A percentile compares a stretch with the other conserved stretches of the same genome.
Evolutionary conservation across 2,888 invertebrate species (phyloP).

Genomic region (Anarsia innoxiella): DNA sequence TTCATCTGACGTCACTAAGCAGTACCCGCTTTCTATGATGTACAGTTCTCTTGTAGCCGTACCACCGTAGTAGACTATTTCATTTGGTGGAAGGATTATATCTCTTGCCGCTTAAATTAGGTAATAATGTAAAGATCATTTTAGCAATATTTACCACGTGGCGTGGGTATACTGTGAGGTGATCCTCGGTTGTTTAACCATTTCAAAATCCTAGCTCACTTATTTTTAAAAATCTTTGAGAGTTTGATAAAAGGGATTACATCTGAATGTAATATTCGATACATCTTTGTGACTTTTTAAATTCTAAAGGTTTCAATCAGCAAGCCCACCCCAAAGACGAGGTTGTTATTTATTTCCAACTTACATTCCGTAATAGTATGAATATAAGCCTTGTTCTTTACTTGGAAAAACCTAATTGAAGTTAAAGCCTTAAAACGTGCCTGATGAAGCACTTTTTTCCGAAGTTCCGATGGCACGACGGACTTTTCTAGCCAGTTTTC

Average conservation of each 20-base stretch:
- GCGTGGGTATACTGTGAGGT: too few relatives aligned
- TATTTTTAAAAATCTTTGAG: too few relatives aligned
- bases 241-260: too few relatives aligned
- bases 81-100: conserved; percentile 65
- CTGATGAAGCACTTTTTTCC: conserved; percentile 65
- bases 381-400: conserved; percentile 66
- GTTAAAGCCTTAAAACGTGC: conserved; percentile 64
- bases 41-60: conserved; percentile 69
- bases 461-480: conserved; percentile 53
- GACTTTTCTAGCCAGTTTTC: conserved; percentile 63
- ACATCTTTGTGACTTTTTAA: too few relatives aligned
- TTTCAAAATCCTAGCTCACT: too few relatives aligned
- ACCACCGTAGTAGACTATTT: conserved; percentile 70
- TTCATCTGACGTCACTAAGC: conserved; percentile 50
- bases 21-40: conserved; percentile 69
- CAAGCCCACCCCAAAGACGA: neutral
- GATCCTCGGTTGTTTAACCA: too few relatives aligned
- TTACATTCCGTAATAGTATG: conserved; percentile 64
- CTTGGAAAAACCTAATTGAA: conserved; percentile 63
- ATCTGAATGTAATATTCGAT: too few relatives aligned
- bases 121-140: too few relatives aligned
- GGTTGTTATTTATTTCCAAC: conserved; percentile 16
- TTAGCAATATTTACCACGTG: too few relatives aligned
- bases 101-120: conserved; percentile 56
- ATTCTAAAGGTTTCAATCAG: too few relatives aligned